These are phyloP conservation scores for Torymus texanus DNA, from an alignment of 2,888 invertebrate genomes.

Conservation along the genomic window DNA sequence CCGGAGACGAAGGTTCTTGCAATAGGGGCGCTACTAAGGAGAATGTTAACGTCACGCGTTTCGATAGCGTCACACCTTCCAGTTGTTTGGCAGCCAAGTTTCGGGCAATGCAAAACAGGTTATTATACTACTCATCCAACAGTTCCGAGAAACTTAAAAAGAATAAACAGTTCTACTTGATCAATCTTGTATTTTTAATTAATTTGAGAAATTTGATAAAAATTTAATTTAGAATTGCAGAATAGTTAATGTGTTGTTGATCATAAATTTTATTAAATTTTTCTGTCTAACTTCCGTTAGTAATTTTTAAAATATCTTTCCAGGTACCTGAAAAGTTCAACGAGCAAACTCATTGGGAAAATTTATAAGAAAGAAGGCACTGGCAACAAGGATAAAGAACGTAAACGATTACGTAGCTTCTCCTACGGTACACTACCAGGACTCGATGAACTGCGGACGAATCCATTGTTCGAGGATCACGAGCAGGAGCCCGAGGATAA, in stretches of 20 bases:
- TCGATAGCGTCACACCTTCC: conserved; percentile 69
- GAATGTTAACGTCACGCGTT: conserved; percentile 55
- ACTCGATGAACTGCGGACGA: conserved; percentile 82
- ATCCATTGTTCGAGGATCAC: conserved; percentile 80
- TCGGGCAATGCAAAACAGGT: conserved; percentile 83
- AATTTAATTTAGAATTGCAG: no score
- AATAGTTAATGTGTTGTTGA: no score
- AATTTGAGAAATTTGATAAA: no score
- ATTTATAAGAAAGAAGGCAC: conserved; percentile 76
- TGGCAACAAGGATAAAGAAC: conserved; percentile 54
- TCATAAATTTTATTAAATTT: no score
- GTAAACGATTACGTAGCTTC: conserved; percentile 79
- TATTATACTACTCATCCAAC: no score
- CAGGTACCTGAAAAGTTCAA: conserved; percentile 83
- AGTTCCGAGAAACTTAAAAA: no score
- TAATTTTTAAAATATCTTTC: not conserved
- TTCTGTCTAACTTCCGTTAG: no score
- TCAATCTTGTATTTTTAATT: no score
- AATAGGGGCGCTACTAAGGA: conserved; percentile 1
- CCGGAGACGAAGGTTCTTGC: conserved; percentile 49
- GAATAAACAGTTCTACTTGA: no score
- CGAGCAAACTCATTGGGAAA: conserved; percentile 82
- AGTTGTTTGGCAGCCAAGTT: conserved; percentile 82
- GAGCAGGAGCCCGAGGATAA: conserved; percentile 69
- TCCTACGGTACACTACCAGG: conserved; percentile 86